Evolutionary conservation across 1,140 invertebrate species (phyloP), one percentile per base, ranked within the genome.

Genomic region (Trichoplusia ni): DNA sequence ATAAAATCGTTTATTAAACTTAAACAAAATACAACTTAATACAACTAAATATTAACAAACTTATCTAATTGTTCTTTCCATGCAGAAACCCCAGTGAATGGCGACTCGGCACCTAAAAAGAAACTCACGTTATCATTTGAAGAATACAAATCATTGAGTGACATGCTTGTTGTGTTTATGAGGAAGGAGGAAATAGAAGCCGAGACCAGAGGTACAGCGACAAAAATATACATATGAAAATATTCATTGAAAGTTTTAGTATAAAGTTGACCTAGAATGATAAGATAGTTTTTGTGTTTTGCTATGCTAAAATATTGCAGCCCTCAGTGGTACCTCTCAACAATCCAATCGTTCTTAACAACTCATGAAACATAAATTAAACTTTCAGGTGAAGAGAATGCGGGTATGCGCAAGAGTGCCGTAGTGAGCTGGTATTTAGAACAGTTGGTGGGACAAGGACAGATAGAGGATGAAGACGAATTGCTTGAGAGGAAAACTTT

Each of bases 341-440:
- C 3, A 27, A 7, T 27, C 7, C 7, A n/a, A n/a, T n/a, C n/a
- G n/a, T n/a, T n/a, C n/a, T n/a, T 27, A 7, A 7, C 25, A 27
- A 4, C 3, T 27, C 25, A 27, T 7, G 3, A 27, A 27, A 4
- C 8, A 6, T 38, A 54, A 33, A 21, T 21, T 19, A 21, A 7
- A n/a, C n/a, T 59, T 54, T 6, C 47, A 86, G 86, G 82, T 14
- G 78, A 83, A 44, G 86, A 86, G 33, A 82, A 79, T 42, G 73
- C 83, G 35, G 97, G 97, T 7, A 93, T 98, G 67, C 93, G 92
- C 63, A 94, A 95, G 69, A 96, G 95, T 70, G 96, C 97, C 59
- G 91, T 99, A 0, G 94, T 99, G 19, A 95, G 95, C 66, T 99
- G 98, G 98, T 99, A 99, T 91, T 91, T 99, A 40, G 95, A 97